Evolutionary conservation across 2,888 invertebrate species (phyloP).

Genomic region (Drosophila demipolita): DNA sequence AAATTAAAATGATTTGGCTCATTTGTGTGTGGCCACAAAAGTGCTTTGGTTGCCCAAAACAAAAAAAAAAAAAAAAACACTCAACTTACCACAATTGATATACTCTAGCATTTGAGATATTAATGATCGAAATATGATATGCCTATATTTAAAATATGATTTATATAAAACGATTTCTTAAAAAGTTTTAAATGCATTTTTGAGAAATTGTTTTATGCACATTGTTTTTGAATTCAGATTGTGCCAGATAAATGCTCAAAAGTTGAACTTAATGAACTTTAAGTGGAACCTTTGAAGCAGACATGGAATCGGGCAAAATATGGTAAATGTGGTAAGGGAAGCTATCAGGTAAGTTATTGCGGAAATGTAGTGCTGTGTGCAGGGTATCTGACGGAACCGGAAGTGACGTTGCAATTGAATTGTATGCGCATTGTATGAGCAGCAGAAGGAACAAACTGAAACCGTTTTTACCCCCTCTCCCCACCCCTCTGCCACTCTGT

Average conservation of each 20-base stretch:
- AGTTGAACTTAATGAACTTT: neutral
- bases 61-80: neutral
- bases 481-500: too few relatives aligned
- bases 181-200: neutral
- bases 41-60: neutral
- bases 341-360: conserved; percentile 1
- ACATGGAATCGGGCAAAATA: neutral
- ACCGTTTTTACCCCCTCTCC: conserved; percentile 29
- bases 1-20: conserved; percentile 67
- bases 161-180: neutral
- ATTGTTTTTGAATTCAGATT: neutral
- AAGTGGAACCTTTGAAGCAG: neutral
- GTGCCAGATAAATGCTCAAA: neutral
- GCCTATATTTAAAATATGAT: neutral
- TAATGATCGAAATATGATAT: conserved; percentile 6
- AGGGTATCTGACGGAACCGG: conserved; percentile 55
- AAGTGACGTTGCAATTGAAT: conserved; percentile 75
- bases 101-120: conserved; percentile 4
- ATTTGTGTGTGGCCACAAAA: conserved; percentile 73
- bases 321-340: neutral
- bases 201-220: neutral
- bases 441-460: conserved; percentile 38
- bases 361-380: neutral
- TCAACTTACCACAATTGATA: neutral
- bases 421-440: conserved; percentile 55